Conservation (phyloP, 1,140 invertebrate genomes). For the Trichonephila clavata region DNA sequence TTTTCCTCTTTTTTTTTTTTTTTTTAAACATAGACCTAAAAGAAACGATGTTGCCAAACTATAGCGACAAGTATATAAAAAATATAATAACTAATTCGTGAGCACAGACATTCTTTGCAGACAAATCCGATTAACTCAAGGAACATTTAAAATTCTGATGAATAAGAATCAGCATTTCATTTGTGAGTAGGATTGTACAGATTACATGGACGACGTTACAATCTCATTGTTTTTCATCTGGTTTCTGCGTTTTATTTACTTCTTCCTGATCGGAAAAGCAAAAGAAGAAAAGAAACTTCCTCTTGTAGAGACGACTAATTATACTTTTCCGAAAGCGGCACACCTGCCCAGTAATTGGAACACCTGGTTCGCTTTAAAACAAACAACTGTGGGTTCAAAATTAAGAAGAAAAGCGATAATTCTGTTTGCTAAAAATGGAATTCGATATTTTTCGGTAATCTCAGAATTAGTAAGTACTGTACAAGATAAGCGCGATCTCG, state of each 20-base stretch:
- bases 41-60: too few species aligned
- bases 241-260: background rate
- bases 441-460: background rate
- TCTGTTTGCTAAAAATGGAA: conserved; percentile 18
- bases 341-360: conserved; percentile 39
- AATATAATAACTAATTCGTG: too few species aligned
- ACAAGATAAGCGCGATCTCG: background rate
- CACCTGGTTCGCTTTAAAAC: conserved; percentile 14
- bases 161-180: too few species aligned
- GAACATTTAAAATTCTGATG: too few species aligned
- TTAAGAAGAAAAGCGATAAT: background rate
- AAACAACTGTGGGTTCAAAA: background rate
- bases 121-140: too few species aligned
- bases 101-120: too few species aligned
- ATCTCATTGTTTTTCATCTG: background rate
- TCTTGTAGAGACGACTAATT: conserved; percentile 9
- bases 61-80: too few species aligned
- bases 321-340: conserved; percentile 14
- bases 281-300: background rate
- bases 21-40: too few species aligned
- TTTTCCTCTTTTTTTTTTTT: too few species aligned
- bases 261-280: conserved; percentile 18
- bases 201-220: background rate
- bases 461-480: background rate
- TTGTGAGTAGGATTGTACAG: background rate